Base-by-base conservation (phyloP, 2,888 invertebrate genomes). In the Adelognathus sp. region DNA sequence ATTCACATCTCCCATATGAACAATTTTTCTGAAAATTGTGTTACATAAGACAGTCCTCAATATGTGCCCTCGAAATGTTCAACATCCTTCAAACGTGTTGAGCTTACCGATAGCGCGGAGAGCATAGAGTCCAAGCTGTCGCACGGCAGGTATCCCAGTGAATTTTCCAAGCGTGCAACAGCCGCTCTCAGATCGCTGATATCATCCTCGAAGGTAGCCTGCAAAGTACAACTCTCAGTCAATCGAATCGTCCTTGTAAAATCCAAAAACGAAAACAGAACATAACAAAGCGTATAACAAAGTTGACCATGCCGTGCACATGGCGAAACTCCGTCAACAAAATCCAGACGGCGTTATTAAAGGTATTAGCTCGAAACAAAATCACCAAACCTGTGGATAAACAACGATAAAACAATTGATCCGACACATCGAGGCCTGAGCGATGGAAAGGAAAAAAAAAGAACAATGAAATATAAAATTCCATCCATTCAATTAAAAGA, bases 71-170 rank as follows among this genome's bases (percentile, higher is more conserved):
- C n/a, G n/a, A n/a, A n/a, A n/a, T n/a, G n/a, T n/a, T n/a, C n/a
- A n/a, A n/a, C n/a, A n/a, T n/a, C n/a, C n/a, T n/a, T n/a, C n/a
- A n/a, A n/a, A n/a, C n/a, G n/a, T 7, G 44, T 27, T 11, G 52
- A 66, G 61, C 94, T 95, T 92, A 96, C 96, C 95, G 93, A 93
- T 50, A 96, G 93, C 83, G 95, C 95, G 63, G 93, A 92, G 83
- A 95, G 93, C 95, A 96, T 96, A 69, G 94, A 93, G 82, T 94
- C 94, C 85, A 96, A 94, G 89, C 94, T 96, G 89, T 94, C 94
- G 83, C 93, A 93, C 16, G 96, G 96, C 83, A 96, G 93, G 88
- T 94, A 93, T 73, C 93, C 93, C 84, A 96, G 94, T 84, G 93
- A 93, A 81, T 93, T 93, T 92, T 96, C 96, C 81, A 95, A 94